Base-by-base conservation (phyloP, 2,113 vertebrate species). In the Lamprotornis superbus region DNA sequence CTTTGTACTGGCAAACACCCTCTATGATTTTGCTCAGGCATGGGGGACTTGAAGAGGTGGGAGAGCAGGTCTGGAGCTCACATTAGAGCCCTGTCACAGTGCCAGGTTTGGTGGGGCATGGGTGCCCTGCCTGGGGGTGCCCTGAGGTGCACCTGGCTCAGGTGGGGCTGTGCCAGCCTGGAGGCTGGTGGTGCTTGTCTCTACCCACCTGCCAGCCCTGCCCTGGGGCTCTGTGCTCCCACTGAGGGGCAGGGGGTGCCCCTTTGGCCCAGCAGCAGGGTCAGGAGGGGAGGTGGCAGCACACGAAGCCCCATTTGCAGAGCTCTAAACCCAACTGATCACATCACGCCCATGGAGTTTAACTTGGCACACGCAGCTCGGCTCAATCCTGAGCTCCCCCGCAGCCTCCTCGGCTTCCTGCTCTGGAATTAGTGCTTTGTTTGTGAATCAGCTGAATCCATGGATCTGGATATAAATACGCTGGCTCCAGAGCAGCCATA, bases 401-500 rank as follows among this genome's bases (percentile, higher is more conserved):
- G 4, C 24, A 33, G 7, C 89, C 82, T 67, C 87, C 87, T 59
- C 31, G 12, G 92, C 79, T 60, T 37, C 84, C n/a, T 94, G 61
- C 93, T 90, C 97, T 95, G 96, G 96, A 97, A 97, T 97, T 96
- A 97, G 97, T 37, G 84, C 96, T 97, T 96, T 96, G 96, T 97
- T 97, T 97, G 95, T 92, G 95, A 94, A 96, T 93, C 86, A 73
- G 93, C 89, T 77, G 96, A 94, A 95, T 96, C 98, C 59, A 68
- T 91, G 97, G 97, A 92, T 97, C 95, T 87, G 12, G 95, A 55
- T 96, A 94, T 89, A 97, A 98, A 98, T 78, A 93, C 63, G 10
- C 52, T 15, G 31, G 96, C 97, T 98, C 98, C 85, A 83, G 96
- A 97, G 96, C 97, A 96, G 98, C 97, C 96, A 95, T 97, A 97